Evolutionary conservation across 1,140 invertebrate species (phyloP), one percentile per base, ranked within the genome.

Genomic region (Ceratina japonica): DNA sequence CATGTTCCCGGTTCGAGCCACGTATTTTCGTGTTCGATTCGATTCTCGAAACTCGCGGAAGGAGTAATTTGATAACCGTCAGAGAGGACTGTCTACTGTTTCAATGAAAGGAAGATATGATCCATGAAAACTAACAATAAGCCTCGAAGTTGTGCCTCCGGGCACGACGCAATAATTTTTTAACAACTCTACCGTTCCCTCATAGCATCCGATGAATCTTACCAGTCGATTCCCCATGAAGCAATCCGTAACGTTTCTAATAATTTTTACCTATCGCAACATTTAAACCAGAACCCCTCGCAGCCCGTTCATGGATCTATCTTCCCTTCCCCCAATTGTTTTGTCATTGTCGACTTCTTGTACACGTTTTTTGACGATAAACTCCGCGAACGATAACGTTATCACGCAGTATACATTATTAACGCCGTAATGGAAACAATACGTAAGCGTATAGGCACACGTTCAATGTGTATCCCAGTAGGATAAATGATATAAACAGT

Each of bases 361-460:
- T 49, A 37, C 31, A 49, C 49, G 10, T 44, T 44, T 44, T 24
- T n/a, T 27, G n/a, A 16, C 27, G 75, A 77, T 77, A 77, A 71
- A 56, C 18, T 7, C 16, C 20, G 15, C 20, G 63, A 75, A n/a
- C 20, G 63, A 75, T 75, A 75, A 75, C 24, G 69, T 78, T 78
- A 78, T 78, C 68, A 24, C 16, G 49, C 44, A 31, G 15, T 56
- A 20, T 72, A 54, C 49, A 63, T 22, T 22, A 52, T 22, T 22
- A 52, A 31, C 22, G 5, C 2, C 59, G 59, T 63, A 61, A 77
- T 31, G 75, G 22, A 65, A 77, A 71, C 75, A 24, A 31, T 75
- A 44, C 37, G 37, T 44, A 44, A 44, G 64, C 66, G 63, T 24
- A 15, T 78, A 78, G 75, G 31, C 49, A 70, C 18, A 24, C 18